A percentile compares a stretch with the other conserved stretches of the same genome.
phyloP scores from a whole-genome alignment of 2,113 vertebrate genomes.

The Xenopus borealis region DNA sequence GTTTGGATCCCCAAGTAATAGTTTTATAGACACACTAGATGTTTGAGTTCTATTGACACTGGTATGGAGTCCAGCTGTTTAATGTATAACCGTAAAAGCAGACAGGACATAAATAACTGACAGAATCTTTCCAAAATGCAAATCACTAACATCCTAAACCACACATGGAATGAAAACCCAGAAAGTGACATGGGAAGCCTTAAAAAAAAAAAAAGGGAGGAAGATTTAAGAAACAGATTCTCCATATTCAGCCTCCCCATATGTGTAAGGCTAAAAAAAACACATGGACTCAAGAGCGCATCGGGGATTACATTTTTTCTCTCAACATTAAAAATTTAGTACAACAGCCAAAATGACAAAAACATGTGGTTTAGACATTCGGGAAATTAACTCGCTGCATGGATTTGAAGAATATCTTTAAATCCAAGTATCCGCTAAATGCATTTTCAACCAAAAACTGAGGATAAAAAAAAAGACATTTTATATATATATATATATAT shows the following conservation, averaged over 20 bases:
- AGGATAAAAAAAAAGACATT: too few species aligned
- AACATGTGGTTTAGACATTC: not conserved
- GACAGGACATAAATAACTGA: slow-evolving; percentile 53
- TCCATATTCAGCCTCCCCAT: slow-evolving; percentile 24
- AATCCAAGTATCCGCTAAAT: not conserved
- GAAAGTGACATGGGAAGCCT: slow-evolving; percentile 47
- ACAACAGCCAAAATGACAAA: slow-evolving; percentile 2
- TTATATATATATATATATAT: too few species aligned
- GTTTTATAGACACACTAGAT: slow-evolving; percentile 26
- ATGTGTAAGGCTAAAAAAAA: slow-evolving; percentile 1
- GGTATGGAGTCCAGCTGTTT: slow-evolving; percentile 57
- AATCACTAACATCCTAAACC: slow-evolving; percentile 47
- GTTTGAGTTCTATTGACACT: slow-evolving; percentile 27
- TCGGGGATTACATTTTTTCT: slow-evolving; percentile 24
- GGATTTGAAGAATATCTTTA: not conserved
- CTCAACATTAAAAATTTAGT: slow-evolving; percentile 18
- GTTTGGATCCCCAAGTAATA: slow-evolving; percentile 3
- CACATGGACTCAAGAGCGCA: slow-evolving; percentile 19
- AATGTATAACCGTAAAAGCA: slow-evolving; percentile 54
- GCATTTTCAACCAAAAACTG: not conserved
- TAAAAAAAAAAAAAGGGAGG: slow-evolving; percentile 32
- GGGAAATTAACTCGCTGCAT: not conserved
- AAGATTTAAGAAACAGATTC: slow-evolving; percentile 54
- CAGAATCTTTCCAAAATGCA: slow-evolving; percentile 54
- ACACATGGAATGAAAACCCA: slow-evolving; percentile 48